Percentiles rank a stretch among this genome's conserved stretches.
phyloP scores from a whole-genome alignment of 2,797 vertebrate species.

The Molossus alvarezi region DNA sequence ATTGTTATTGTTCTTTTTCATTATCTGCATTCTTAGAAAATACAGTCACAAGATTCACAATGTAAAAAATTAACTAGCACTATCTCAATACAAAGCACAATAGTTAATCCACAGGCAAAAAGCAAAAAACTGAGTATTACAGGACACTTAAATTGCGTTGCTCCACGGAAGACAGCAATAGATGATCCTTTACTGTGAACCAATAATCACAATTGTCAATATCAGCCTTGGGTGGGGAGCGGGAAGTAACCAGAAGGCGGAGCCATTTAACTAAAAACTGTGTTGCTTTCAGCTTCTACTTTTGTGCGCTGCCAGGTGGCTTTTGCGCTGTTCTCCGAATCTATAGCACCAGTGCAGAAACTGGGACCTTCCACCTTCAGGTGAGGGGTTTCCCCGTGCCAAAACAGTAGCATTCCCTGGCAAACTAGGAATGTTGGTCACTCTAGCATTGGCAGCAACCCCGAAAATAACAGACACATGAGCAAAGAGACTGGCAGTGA shows the following conservation, averaged over 20 bases:
- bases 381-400: background rate
- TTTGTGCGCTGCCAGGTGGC: background rate
- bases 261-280: background rate
- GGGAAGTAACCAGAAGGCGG: background rate
- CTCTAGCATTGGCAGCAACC: background rate
- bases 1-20: background rate
- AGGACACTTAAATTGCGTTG: background rate
- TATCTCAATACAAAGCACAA: background rate
- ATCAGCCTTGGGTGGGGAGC: background rate
- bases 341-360: background rate
- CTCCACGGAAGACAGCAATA: background rate
- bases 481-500: background rate
- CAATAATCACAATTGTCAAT: background rate
- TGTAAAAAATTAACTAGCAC: background rate
- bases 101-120: background rate
- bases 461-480: background rate
- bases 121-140: conserved; percentile 22
- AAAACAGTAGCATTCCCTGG: background rate
- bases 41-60: background rate
- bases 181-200: background rate
- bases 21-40: conserved; percentile 24
- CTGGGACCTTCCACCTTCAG: background rate
- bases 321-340: background rate
- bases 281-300: background rate
- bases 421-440: background rate